phyloP scores from a whole-genome alignment of 1,140 invertebrate genomes.

The Macrotrachela quadricornifera region DNA sequence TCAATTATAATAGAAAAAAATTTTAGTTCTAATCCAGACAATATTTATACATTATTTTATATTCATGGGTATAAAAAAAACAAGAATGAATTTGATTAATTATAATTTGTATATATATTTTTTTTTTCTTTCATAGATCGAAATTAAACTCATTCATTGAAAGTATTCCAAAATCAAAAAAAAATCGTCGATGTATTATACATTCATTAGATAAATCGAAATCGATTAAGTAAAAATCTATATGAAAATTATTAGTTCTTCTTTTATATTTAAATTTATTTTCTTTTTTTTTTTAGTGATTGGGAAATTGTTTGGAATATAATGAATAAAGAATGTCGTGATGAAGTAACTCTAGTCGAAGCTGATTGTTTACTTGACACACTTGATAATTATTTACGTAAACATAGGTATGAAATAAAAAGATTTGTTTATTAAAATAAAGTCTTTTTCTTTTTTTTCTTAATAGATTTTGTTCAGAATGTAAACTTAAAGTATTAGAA shows the following conservation, averaged over 20 bases:
- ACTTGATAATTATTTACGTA: conserved; percentile 61
- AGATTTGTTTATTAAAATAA: not conserved
- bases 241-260: too few relatives aligned
- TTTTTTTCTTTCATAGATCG: not conserved
- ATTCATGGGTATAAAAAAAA: too few relatives aligned
- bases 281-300: not conserved
- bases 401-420: conserved; percentile 43
- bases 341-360: conserved; percentile 63
- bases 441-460: not conserved
- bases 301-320: conserved; percentile 47
- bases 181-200: conserved; percentile 5
- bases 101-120: not conserved
- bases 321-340: conserved; percentile 55
- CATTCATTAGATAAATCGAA: not conserved
- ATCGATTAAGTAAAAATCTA: not conserved
- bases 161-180: not conserved
- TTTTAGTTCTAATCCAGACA: too few relatives aligned
- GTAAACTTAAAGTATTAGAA: conserved; percentile 62
- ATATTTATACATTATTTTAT: too few relatives aligned
- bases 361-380: conserved; percentile 55
- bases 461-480: conserved; percentile 61
- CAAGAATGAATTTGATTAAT: not conserved
- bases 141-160: not conserved
- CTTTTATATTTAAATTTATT: too few relatives aligned
- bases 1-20: too few relatives aligned